Evolutionary conservation across 2,797 vertebrate species (phyloP).

Genomic region (Sebastolobus alascanus): DNA sequence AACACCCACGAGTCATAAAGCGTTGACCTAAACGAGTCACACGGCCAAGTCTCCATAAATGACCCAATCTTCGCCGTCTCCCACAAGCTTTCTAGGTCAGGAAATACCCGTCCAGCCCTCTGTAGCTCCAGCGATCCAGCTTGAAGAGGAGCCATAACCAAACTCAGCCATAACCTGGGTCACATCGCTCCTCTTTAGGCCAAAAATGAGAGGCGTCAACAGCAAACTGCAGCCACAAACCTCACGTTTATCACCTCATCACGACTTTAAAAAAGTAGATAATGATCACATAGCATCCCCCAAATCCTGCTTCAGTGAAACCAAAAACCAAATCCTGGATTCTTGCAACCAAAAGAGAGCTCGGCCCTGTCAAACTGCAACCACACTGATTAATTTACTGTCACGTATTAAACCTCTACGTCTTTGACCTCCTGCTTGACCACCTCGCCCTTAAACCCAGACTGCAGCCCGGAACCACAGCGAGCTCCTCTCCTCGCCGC

Average conservation of each 20-base stretch:
- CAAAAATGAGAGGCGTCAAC: constrained; percentile 12
- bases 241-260: constrained; percentile 52
- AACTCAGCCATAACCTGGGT: constrained; percentile 7
- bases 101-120: constrained; percentile 56
- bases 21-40: constrained; percentile 59
- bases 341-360: constrained; percentile 31
- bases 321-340: constrained; percentile 43
- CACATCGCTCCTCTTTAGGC: constrained; percentile 11
- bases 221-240: constrained; percentile 17
- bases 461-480: constrained; percentile 11
- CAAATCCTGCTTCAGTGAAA: neutral
- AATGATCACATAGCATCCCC: constrained; percentile 23
- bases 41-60: constrained; percentile 37
- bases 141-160: constrained; percentile 3
- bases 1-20: constrained; percentile 35
- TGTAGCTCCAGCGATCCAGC: constrained; percentile 12
- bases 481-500: neutral
- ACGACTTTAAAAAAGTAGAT: constrained; percentile 28
- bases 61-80: constrained; percentile 34
- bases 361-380: neutral
- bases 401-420: constrained; percentile 10
- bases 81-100: constrained; percentile 64
- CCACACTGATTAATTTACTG: constrained; percentile 15
- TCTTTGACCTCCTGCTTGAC: constrained; percentile 30
- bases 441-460: constrained; percentile 25